These are phyloP conservation scores for Planococcus citri DNA, from an alignment of 1,140 invertebrate genomes.

Conservation along the genomic window DNA sequence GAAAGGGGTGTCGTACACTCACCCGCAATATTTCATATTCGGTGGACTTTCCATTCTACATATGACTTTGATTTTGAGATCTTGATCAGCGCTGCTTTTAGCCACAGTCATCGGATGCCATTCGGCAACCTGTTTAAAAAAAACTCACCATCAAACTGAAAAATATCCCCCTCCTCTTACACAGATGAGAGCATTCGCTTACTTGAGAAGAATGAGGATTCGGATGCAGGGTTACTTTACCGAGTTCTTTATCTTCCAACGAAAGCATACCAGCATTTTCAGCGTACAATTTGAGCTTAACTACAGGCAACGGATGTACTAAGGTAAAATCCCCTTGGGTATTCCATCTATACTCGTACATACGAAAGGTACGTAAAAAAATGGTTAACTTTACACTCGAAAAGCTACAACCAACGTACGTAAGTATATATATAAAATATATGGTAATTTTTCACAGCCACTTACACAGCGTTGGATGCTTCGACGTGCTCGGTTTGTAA, in stretches of 20 bases:
- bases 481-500: constrained; percentile 6
- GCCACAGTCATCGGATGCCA: constrained; percentile 5
- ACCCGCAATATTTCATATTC: constrained; percentile 14
- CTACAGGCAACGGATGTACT: neutral
- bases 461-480: constrained; percentile 4
- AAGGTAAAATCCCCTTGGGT: constrained; percentile 7
- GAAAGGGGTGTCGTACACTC: too few species aligned
- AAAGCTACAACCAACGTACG: too few species aligned
- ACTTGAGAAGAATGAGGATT: constrained; percentile 4
- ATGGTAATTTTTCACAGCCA: neutral
- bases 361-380: neutral
- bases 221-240: neutral
- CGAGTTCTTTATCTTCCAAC: constrained; percentile 4
- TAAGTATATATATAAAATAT: neutral
- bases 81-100: neutral
- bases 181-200: neutral
- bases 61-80: constrained; percentile 10
- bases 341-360: constrained; percentile 15
- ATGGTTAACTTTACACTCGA: too few species aligned
- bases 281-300: neutral
- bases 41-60: constrained; percentile 14
- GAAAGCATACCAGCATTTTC: constrained; percentile 14
- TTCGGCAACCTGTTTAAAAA: neutral
- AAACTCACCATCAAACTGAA: too few species aligned
- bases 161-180: neutral